These are phyloP conservation scores for Dendrolimus pini DNA, from an alignment of 2,888 invertebrate genomes.

Conservation along the genomic window DNA sequence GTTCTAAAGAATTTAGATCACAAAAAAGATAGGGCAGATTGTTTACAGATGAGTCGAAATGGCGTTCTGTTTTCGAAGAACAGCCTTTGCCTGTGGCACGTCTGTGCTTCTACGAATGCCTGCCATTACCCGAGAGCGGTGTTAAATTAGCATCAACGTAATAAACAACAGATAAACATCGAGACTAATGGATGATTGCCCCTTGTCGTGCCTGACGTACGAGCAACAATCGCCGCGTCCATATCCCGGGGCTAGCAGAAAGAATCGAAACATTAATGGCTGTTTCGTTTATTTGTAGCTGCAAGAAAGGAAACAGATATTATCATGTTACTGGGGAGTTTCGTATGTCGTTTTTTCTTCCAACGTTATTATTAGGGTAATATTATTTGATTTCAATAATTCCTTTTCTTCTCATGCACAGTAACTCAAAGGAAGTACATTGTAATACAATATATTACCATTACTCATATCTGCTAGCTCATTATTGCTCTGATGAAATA, in stretches of 20 bases:
- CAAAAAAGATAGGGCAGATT: neutral
- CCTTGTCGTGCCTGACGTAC: constrained; percentile 11
- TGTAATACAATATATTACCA: too few species aligned
- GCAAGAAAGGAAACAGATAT: constrained; percentile 1
- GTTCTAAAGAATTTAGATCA: neutral
- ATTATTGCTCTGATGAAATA: neutral
- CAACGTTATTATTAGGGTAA: neutral
- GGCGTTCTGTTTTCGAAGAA: neutral
- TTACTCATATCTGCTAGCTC: too few species aligned
- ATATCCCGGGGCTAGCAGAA: constrained; percentile 11
- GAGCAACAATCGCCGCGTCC: constrained; percentile 9
- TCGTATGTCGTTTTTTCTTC: neutral
- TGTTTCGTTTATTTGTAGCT: neutral
- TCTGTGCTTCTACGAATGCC: constrained; percentile 4
- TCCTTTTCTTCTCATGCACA: neutral
- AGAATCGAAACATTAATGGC: neutral
- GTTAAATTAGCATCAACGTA: constrained; percentile 54
- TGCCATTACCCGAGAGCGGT: constrained; percentile 29
- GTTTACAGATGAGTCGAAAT: neutral
- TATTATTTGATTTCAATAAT: neutral
- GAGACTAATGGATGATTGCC: constrained; percentile 65
- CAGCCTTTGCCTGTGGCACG: neutral
- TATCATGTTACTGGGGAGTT: neutral
- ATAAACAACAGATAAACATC: constrained; percentile 65
- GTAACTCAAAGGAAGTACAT: too few species aligned